Evolutionary conservation across 2,113 vertebrate genomes (phyloP).

Genomic region (Callionymus lyra): DNA sequence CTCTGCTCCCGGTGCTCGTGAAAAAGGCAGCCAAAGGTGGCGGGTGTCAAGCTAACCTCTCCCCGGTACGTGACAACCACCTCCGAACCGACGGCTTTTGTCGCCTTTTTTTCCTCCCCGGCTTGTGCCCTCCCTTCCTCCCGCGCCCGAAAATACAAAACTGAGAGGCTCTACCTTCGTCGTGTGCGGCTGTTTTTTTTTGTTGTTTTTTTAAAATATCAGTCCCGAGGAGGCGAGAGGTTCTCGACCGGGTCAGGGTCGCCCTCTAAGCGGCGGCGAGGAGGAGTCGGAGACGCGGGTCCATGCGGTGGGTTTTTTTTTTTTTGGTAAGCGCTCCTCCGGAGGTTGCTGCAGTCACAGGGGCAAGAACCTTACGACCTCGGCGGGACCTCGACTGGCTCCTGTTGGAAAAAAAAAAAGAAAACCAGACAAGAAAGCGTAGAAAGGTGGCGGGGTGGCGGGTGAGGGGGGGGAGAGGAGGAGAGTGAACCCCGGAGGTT

Average conservation of each 20-base stretch:
- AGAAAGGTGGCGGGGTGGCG: too few relatives aligned
- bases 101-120: conserved; percentile 48
- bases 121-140: conserved; percentile 6
- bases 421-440: conserved; percentile 54
- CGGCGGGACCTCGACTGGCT: conserved; percentile 72
- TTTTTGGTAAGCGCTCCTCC: conserved; percentile 36
- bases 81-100: conserved; percentile 80
- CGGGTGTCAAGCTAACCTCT: conserved; percentile 55
- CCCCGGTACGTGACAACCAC: conserved; percentile 75
- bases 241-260: conserved; percentile 65
- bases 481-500: conserved; percentile 22
- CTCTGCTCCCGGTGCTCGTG: conserved; percentile 31
- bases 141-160: conserved; percentile 55
- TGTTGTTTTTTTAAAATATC: conserved; percentile 22
- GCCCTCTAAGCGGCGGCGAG: conserved; percentile 71
- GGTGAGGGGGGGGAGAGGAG: conserved; percentile 7
- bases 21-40: conserved; percentile 24
- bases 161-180: conserved; percentile 67
- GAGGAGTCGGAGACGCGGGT: conserved; percentile 69
- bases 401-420: conserved; percentile 54
- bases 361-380: conserved; percentile 85
- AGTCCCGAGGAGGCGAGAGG: conserved; percentile 43
- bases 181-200: conserved; percentile 16
- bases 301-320: conserved; percentile 70
- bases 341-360: conserved; percentile 61